Evolutionary conservation across 2,113 vertebrate species (phyloP).

Genomic region (Etheostoma cragini): DNA sequence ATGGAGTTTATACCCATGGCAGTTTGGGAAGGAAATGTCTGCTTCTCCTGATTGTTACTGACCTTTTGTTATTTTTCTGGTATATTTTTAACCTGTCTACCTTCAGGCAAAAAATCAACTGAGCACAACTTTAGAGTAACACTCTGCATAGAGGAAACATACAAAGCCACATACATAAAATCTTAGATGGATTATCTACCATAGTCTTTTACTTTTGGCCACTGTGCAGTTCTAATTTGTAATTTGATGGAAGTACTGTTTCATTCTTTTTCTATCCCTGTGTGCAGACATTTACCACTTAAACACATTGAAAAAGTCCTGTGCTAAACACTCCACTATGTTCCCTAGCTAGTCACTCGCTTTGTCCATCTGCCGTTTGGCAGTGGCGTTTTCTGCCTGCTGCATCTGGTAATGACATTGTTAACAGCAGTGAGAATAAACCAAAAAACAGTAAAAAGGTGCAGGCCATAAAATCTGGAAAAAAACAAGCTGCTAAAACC

Average conservation of each 20-base stretch:
- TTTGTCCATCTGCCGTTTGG: not conserved
- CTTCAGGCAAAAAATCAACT: not conserved
- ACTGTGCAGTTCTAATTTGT: not conserved
- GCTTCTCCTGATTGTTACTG: slow-evolving; percentile 50
- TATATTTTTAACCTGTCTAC: slow-evolving; percentile 20
- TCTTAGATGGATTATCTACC: not conserved
- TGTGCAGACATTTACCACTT: not conserved
- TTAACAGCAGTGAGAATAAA: no score
- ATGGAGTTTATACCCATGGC: slow-evolving; percentile 57
- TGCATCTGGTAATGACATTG: no score
- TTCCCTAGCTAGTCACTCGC: not conserved
- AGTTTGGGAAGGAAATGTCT: slow-evolving; percentile 40
- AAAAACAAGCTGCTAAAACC: no score
- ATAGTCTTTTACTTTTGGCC: not conserved
- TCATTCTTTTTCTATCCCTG: not conserved
- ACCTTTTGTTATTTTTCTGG: slow-evolving; percentile 56
- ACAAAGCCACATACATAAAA: not conserved
- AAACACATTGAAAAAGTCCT: no score
- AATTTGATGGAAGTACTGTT: not conserved
- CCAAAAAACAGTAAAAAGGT: no score
- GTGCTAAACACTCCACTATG: not conserved
- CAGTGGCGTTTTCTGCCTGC: no score
- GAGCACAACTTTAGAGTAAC: not conserved
- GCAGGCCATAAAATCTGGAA: no score
- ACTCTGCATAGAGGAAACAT: not conserved